A percentile compares a stretch with the other conserved stretches of the same genome.
Evolutionary conservation across 2,797 vertebrate genomes (phyloP).

Genomic region (Gymnothorax javanicus): DNA sequence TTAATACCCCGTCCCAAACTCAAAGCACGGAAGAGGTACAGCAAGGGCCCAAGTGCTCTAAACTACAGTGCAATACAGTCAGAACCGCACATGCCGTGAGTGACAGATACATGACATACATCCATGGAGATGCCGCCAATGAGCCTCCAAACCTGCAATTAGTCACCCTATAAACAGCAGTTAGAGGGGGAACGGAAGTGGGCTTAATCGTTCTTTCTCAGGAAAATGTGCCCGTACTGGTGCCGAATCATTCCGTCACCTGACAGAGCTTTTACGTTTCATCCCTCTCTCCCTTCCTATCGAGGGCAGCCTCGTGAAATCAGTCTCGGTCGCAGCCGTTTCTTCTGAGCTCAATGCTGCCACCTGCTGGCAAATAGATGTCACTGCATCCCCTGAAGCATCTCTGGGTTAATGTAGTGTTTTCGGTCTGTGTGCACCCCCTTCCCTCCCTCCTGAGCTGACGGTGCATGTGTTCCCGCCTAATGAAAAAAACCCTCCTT

Average conservation of each 20-base stretch:
- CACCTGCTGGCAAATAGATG: conserved; percentile 57
- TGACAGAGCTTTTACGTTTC: not conserved
- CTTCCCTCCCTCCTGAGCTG: not conserved
- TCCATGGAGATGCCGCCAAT: conserved; percentile 1
- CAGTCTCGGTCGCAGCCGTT: not conserved
- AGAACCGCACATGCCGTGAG: too few species aligned
- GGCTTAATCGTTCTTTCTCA: conserved; percentile 36
- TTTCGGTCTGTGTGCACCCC: not conserved
- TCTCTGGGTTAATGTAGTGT: not conserved
- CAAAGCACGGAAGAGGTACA: not conserved
- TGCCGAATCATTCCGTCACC: not conserved
- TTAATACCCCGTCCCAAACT: too few species aligned
- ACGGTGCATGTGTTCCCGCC: not conserved
- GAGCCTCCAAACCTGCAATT: conserved; percentile 20
- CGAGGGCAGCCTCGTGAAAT: too few species aligned
- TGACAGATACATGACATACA: conserved; percentile 35
- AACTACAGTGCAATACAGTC: not conserved
- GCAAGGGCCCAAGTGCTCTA: not conserved
- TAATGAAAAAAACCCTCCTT: not conserved
- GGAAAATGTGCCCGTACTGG: conserved; percentile 27
- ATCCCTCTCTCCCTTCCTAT: not conserved
- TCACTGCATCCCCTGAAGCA: conserved; percentile 19
- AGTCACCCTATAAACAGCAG: conserved; percentile 37
- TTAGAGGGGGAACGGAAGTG: conserved; percentile 41
- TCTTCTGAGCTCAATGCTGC: conserved; percentile 65